Base-by-base conservation (phyloP, 2,888 invertebrate genomes). In the Amiota mariae region DNA sequence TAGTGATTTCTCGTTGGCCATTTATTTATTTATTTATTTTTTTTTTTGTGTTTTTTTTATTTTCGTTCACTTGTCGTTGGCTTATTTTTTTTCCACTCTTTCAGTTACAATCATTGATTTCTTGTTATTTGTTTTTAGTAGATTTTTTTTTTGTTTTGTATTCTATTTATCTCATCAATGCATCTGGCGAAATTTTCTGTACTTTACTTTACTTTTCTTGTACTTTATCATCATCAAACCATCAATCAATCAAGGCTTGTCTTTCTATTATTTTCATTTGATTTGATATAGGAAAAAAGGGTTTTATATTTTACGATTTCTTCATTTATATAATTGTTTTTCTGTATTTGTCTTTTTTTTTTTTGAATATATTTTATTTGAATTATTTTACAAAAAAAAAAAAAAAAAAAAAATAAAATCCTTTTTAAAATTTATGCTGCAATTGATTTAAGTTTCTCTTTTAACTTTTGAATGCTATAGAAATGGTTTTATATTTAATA, bases 81-180 rank as follows among this genome's bases (percentile, higher is more conserved):
- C 8, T 47, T 71, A 15, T 57, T 73, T 64, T 15, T 63, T 70
- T 70, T 9, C 36, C n/a, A 56, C n/a, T 63, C 18, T 18, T 51
- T 72, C 63, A 48, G n/a, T 36, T 46, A 51, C 47, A 20, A 11
- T 71, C 24, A 57, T 70, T 70, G 57, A 70, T 36, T 70, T 71
- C 61, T n/a, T 12, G 24, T 59, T 63, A 13, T 67, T 47, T 59
- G 47, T 46, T 63, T 61, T 8, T 56, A 73, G 36, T 36, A 6
- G 36, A 72, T 77, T 78, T 72, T 67, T 75, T 24, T 75, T n/a
- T n/a, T n/a, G n/a, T n/a, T n/a, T n/a, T n/a, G n/a, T n/a, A n/a
- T n/a, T 73, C 68, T 57, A 66, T 67, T 72, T 77, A 80, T 81
- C 78, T 79, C 78, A 80, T 80, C 79, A 80, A 80, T 82, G 80